These are phyloP conservation scores for Crax fasciolata DNA, from an alignment of 2,797 vertebrate species.

Conservation along the genomic window DNA sequence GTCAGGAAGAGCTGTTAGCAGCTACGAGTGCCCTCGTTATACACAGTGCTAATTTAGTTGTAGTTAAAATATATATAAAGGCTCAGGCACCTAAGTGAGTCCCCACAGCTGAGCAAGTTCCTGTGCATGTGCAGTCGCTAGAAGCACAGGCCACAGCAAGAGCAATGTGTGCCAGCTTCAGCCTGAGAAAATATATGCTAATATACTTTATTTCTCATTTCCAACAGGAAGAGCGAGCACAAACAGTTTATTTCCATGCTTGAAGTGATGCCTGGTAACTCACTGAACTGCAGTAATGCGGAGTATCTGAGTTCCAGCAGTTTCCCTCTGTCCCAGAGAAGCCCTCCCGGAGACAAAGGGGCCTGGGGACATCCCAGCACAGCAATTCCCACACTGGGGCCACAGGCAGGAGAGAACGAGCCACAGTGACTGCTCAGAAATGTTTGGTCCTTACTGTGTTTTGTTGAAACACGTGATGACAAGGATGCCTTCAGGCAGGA, in stretches of 20 bases:
- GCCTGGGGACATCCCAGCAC: not conserved
- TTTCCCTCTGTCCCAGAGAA: not conserved
- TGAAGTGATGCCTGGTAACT: not conserved
- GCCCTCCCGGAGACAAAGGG: not conserved
- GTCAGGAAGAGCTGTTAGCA: not conserved
- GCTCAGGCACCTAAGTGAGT: not conserved
- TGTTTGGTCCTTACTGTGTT: not conserved
- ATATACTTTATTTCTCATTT: not conserved
- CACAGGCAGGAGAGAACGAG: not conserved
- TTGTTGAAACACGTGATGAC: not conserved
- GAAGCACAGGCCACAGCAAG: not conserved
- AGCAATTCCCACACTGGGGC: not conserved
- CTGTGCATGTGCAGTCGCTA: not conserved
- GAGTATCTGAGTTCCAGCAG: not conserved
- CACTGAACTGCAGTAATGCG: not conserved
- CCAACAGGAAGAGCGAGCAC: slow-evolving; percentile 12
- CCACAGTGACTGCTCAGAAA: not conserved
- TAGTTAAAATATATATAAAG: not conserved
- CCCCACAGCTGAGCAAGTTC: not conserved
- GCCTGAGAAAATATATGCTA: not conserved
- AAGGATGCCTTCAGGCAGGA: not conserved
- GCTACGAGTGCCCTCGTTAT: not conserved
- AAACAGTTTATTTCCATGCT: not conserved
- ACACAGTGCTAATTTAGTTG: not conserved
- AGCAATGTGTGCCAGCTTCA: not conserved